Base-by-base conservation (phyloP, 2,888 invertebrate genomes). In the Thera obeliscata region DNA sequence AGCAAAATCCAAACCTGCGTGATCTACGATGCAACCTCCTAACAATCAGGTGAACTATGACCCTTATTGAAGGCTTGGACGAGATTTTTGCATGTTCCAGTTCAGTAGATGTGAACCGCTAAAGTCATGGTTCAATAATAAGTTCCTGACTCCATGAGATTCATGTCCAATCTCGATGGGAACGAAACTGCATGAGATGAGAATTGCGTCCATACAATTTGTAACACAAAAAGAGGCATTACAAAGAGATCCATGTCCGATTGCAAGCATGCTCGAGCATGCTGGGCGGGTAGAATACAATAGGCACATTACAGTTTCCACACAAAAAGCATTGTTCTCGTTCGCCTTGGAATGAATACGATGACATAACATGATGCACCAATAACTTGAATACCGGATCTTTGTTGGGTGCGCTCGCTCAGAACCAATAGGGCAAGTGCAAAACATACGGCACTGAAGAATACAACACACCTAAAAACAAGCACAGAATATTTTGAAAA, bases 391-490 rank as follows among this genome's bases (percentile, higher is more conserved):
- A 72, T 73, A 70, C 68, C 70, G 72, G 70, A 69, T 71, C 66
- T 64, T 50, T 60, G 56, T 56, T 12, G 84, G 81, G 48, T 61
- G 61, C 58, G 57, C 54, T 84, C 83, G 73, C 69, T 73, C 64
- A 66, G 64, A 59, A 59, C 64, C 41, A 41, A 41, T 41, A 41
- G 41, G 41, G 41, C 41, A 5, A 5, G 41, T 41, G 41, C 41
- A 7, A 41, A 41, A 41, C 41, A 7, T 22, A n/a, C n/a, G n/a
- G n/a, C n/a, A n/a, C n/a, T n/a, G n/a, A n/a, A n/a, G n/a, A n/a
- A n/a, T n/a, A 22, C 22, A 22, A 22, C 22, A 22, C 22, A 22
- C 22, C 22, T 22, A 22, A 22, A 22, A 22, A 22, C 22, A 22
- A 22, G 22, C 22, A 22, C 22, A 22, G 22, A 22, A 22, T 22